A percentile compares a stretch with the other conserved stretches of the same genome.
These are phyloP conservation scores for Plagodis pulveraria DNA, from an alignment of 2,888 invertebrate species.

Conservation along the genomic window DNA sequence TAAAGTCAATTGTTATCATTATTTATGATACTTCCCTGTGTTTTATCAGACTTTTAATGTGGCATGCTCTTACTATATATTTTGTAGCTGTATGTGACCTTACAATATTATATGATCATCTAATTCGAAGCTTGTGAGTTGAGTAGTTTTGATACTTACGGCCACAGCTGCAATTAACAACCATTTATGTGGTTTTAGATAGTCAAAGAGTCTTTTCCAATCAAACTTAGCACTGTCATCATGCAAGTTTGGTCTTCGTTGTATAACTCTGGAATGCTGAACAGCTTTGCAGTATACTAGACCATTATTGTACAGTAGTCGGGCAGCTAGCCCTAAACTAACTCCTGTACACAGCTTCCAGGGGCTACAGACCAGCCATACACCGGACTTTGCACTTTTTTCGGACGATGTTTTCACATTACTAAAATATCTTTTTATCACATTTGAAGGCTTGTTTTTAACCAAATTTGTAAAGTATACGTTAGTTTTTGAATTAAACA, in stretches of 20 bases:
- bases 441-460: conserved; percentile 63
- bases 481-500: conserved; percentile 60
- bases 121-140: background rate
- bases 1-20: too few relatives aligned
- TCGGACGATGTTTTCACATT: conserved; percentile 56
- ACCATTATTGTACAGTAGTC: conserved; percentile 68
- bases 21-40: too few relatives aligned
- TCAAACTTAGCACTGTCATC: conserved; percentile 88
- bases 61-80: too few relatives aligned
- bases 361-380: conserved; percentile 64
- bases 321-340: conserved; percentile 69
- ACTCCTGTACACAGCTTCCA: conserved; percentile 79
- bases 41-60: too few relatives aligned
- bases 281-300: conserved; percentile 88
- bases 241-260: conserved; percentile 77
- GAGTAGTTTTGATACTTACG: conserved; percentile 82
- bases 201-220: conserved; percentile 90
- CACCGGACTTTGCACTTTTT: conserved; percentile 57
- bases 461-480: conserved; percentile 58
- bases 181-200: conserved; percentile 91
- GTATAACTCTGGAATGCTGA: conserved; percentile 80
- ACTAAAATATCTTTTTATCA: conserved; percentile 59
- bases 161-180: conserved; percentile 90
- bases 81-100: too few relatives aligned
- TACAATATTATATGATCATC: too few relatives aligned